Conservation (phyloP, 2,797 vertebrate species). For the Gymnoscopelus braueri region DNA sequence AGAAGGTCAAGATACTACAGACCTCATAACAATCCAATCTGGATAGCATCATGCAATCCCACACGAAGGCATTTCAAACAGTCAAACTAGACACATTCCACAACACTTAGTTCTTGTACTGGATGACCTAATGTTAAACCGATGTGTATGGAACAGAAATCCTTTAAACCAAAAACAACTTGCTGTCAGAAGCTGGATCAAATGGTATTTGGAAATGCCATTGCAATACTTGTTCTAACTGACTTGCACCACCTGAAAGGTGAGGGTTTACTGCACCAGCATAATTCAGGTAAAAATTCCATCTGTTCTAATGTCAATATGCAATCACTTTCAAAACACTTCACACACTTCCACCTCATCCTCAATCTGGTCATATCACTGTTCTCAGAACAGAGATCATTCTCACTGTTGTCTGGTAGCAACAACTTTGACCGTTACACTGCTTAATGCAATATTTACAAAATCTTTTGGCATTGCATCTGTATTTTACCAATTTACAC, state of each 20-base stretch:
- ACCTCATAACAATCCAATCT: constrained; percentile 45
- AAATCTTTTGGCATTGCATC: too few relatives aligned
- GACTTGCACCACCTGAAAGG: not conserved
- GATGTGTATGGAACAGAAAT: constrained; percentile 40
- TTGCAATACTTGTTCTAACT: not conserved
- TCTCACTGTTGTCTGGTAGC: constrained; percentile 15
- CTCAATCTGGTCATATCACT: too few relatives aligned
- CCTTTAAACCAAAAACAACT: constrained; percentile 40
- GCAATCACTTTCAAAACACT: too few relatives aligned
- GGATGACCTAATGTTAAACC: constrained; percentile 56
- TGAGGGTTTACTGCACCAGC: too few relatives aligned
- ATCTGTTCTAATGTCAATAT: too few relatives aligned
- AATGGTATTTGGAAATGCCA: constrained; percentile 1
- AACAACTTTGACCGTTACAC: constrained; percentile 3
- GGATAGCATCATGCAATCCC: constrained; percentile 50
- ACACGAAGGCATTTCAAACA: constrained; percentile 40
- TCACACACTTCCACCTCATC: too few relatives aligned
- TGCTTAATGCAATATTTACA: not conserved
- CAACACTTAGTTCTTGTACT: constrained; percentile 55
- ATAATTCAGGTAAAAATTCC: too few relatives aligned
- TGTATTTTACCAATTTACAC: too few relatives aligned
- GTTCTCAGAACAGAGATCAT: constrained; percentile 1
- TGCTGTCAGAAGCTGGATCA: constrained; percentile 42
- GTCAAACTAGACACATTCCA: constrained; percentile 65
- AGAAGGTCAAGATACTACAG: constrained; percentile 28